Evolutionary conservation across 2,797 vertebrate genomes (phyloP).

Genomic region (Thalassophryne amazonica): DNA sequence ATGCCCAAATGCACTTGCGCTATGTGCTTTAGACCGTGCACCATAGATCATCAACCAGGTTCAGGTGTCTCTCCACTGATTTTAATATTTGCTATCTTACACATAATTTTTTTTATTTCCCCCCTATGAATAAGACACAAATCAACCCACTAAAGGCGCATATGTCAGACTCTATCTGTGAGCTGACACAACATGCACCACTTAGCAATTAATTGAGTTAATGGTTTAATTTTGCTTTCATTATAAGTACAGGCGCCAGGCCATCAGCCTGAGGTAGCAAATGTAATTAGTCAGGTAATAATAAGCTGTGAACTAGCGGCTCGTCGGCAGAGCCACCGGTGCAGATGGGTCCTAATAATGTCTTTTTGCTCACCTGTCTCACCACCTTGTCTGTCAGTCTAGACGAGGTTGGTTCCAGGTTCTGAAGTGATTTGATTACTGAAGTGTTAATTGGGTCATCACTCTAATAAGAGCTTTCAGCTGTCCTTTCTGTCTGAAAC

Average conservation of each 20-base stretch:
- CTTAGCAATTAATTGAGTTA: conserved; percentile 47
- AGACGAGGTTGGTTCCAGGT: conserved; percentile 1
- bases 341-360: conserved; percentile 49
- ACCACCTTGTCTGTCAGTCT: conserved; percentile 8
- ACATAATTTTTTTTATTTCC: conserved; percentile 36
- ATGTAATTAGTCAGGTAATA: conserved; percentile 67
- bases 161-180: conserved; percentile 13
- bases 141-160: conserved; percentile 15
- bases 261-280: conserved; percentile 44
- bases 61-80: no score
- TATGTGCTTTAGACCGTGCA: no score
- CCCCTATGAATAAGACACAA: conserved; percentile 14
- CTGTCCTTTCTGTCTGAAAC: neutral
- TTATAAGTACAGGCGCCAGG: conserved; percentile 43
- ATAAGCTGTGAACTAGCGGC: conserved; percentile 51
- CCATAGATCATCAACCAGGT: no score
- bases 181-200: conserved; percentile 40
- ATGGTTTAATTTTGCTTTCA: conserved; percentile 61
- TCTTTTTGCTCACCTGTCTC: conserved; percentile 21
- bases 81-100: conserved; percentile 16
- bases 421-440: conserved; percentile 9
- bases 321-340: conserved; percentile 43
- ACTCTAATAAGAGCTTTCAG: conserved; percentile 16
- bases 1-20: no score
- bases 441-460: conserved; percentile 23